Percentiles rank a stretch among this genome's conserved stretches.
phyloP scores from a whole-genome alignment of 2,797 vertebrate species.

The Notolepis coatsorum region DNA sequence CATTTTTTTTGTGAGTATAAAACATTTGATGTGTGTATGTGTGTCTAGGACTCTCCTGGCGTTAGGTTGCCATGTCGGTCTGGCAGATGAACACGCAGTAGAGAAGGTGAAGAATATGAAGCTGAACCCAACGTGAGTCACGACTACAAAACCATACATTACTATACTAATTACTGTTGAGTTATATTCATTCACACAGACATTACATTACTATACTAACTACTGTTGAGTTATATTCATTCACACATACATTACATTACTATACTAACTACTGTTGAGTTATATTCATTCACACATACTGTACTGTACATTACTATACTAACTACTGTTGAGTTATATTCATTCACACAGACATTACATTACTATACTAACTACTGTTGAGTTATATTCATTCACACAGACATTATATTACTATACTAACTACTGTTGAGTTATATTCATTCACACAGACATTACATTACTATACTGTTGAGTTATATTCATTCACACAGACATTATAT shows the following conservation, averaged over 20 bases:
- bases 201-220: not conserved
- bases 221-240: too few relatives aligned
- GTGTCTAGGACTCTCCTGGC: slow-evolving; percentile 90
- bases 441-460: slow-evolving; percentile 33
- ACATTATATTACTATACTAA: not conserved
- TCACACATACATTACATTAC: not conserved
- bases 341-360: not conserved
- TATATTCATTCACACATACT: slow-evolving; percentile 38
- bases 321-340: not conserved
- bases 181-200: not conserved
- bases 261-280: slow-evolving; percentile 12
- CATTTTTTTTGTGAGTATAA: too few relatives aligned
- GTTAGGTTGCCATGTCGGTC: slow-evolving; percentile 93
- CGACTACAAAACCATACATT: not conserved
- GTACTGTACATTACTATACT: too few relatives aligned
- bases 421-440: too few relatives aligned
- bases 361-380: not conserved
- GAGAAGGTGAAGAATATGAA: slow-evolving; percentile 93
- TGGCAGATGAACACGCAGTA: slow-evolving; percentile 91
- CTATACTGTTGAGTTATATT: not conserved
- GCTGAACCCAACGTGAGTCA: slow-evolving; percentile 90
- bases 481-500: not conserved
- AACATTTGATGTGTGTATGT: slow-evolving; percentile 28
- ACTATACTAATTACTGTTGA: not conserved
- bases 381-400: too few relatives aligned